phyloP scores from a whole-genome alignment of 2,888 invertebrate species.

The Colletes collaris region DNA sequence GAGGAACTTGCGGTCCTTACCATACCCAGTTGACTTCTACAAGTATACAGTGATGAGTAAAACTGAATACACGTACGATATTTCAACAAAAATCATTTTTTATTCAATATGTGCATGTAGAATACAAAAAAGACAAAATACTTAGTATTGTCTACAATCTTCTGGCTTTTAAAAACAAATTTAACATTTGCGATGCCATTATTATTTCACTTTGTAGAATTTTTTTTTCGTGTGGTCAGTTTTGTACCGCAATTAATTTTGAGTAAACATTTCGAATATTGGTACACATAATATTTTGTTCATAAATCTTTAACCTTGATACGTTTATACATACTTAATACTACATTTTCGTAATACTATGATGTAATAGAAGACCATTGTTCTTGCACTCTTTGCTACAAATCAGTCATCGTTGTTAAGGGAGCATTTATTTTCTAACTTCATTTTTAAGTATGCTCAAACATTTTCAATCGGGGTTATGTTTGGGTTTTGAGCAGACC shows the following conservation, averaged over 20 bases:
- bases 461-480: background rate
- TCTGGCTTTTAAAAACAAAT: background rate
- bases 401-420: background rate
- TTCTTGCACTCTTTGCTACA: slow-evolving; percentile 16
- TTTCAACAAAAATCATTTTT: no score
- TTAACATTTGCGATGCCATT: background rate
- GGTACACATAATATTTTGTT: background rate
- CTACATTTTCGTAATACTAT: slow-evolving; percentile 15
- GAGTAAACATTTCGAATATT: slow-evolving; percentile 8
- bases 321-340: background rate
- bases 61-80: no score
- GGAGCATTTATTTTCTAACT: background rate
- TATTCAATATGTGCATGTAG: no score
- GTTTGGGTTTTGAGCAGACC: no score
- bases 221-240: background rate
- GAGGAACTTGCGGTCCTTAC: no score
- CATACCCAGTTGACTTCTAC: no score
- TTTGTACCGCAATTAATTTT: background rate
- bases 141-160: background rate
- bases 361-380: slow-evolving; percentile 16
- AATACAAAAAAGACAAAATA: no score
- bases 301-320: slow-evolving; percentile 8
- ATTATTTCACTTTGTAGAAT: slow-evolving; percentile 1
- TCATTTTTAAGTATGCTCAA: background rate
- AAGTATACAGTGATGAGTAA: no score